Evolutionary conservation across 2,797 vertebrate genomes (phyloP).

Genomic region (Cossypha dichroa): DNA sequence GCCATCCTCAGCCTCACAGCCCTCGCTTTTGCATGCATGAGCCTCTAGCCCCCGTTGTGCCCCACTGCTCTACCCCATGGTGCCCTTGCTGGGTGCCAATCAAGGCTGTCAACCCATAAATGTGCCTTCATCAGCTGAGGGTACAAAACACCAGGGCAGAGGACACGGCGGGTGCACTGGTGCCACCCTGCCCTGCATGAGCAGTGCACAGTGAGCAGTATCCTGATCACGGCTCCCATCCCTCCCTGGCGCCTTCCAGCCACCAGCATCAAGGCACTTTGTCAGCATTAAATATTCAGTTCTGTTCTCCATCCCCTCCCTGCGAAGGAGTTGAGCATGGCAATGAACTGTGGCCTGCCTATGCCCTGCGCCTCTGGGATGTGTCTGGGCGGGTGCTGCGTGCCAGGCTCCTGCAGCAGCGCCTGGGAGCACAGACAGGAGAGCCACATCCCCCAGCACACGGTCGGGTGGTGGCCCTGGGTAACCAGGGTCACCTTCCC

Average conservation of each 20-base stretch:
- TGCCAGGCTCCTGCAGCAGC: not conserved
- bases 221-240: not conserved
- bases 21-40: rapidly evolving
- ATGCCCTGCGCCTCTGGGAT: not conserved
- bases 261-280: not conserved
- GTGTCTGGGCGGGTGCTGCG: rapidly evolving
- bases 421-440: not conserved
- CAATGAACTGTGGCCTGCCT: not conserved
- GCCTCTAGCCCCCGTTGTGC: not conserved
- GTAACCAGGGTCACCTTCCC: not conserved
- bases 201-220: not conserved
- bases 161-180: rapidly evolving
- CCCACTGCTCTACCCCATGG: not conserved
- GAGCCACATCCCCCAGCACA: not conserved
- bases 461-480: rapidly evolving
- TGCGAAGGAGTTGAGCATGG: not conserved
- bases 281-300: conserved; percentile 38
- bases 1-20: not conserved
- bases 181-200: rapidly evolving
- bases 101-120: rapidly evolving
- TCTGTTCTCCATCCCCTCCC: not conserved
- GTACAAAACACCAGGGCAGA: not conserved
- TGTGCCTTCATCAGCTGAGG: not conserved
- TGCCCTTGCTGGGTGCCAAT: not conserved
- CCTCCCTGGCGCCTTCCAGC: not conserved